These are phyloP conservation scores for Anguilla megastoma DNA, from an alignment of 2,797 vertebrate species.

Conservation along the genomic window DNA sequence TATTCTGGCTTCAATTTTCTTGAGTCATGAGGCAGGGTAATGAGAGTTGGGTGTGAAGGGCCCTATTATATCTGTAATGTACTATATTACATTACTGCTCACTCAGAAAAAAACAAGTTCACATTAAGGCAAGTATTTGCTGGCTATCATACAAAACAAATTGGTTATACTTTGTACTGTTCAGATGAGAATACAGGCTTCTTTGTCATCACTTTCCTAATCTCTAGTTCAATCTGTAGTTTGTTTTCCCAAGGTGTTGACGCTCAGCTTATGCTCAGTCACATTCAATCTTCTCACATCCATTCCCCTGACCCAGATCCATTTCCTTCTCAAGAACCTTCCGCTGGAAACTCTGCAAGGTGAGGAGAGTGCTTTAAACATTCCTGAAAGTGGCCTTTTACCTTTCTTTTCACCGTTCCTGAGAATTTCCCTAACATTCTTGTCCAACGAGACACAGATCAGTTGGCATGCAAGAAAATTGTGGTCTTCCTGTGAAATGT, in stretches of 20 bases:
- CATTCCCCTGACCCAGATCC: constrained; percentile 39
- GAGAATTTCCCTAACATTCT: background rate
- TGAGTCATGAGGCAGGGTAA: background rate
- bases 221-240: background rate
- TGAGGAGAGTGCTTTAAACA: background rate
- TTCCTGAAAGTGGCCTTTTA: background rate
- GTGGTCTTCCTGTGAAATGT: background rate
- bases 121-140: background rate
- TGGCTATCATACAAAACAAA: constrained; percentile 10
- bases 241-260: background rate
- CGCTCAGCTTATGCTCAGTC: constrained; percentile 22
- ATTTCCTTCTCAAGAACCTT: constrained; percentile 63
- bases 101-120: constrained; percentile 20
- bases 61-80: background rate
- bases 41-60: background rate
- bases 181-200: background rate
- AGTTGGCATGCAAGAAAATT: background rate
- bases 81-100: constrained; percentile 3
- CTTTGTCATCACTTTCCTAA: background rate
- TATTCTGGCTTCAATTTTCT: background rate
- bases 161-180: background rate
- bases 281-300: constrained; percentile 47
- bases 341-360: constrained; percentile 67
- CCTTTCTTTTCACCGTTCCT: background rate
- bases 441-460: background rate